Conservation (phyloP, 2,113 vertebrate genomes). For the Elachura formosa region DNA sequence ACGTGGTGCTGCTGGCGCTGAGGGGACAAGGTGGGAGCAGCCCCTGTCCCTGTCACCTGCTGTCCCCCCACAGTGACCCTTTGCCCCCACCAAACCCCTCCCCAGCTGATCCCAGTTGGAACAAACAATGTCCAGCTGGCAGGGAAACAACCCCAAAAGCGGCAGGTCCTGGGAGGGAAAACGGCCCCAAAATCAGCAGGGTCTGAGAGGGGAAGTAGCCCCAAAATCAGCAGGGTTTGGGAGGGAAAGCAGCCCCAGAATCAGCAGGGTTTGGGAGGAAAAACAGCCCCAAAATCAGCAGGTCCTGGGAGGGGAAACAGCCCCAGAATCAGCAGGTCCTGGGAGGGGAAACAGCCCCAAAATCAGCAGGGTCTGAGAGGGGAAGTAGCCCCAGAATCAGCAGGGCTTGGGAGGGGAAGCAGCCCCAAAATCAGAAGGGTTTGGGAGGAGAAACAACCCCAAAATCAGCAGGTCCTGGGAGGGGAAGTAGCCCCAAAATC, state of each 20-base stretch:
- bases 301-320: not conserved
- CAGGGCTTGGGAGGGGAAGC: not conserved
- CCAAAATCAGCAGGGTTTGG: not conserved
- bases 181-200: not conserved
- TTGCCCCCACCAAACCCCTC: not conserved
- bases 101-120: fast-evolving
- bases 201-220: not conserved
- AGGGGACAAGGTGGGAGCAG: not conserved
- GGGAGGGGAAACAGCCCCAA: not conserved
- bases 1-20: fast-evolving
- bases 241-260: not conserved
- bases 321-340: not conserved
- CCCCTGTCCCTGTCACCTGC: not conserved
- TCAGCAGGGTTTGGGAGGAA: not conserved
- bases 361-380: not conserved
- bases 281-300: not conserved
- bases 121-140: fast-evolving
- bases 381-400: not conserved
- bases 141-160: not conserved
- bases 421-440: not conserved
- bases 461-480: fast-evolving
- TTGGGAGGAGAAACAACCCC: not conserved
- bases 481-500: too few species aligned
- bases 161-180: not conserved
- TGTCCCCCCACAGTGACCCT: not conserved